These are phyloP conservation scores for Glossosoma conforme DNA, from an alignment of 1,140 invertebrate species.

Conservation along the genomic window DNA sequence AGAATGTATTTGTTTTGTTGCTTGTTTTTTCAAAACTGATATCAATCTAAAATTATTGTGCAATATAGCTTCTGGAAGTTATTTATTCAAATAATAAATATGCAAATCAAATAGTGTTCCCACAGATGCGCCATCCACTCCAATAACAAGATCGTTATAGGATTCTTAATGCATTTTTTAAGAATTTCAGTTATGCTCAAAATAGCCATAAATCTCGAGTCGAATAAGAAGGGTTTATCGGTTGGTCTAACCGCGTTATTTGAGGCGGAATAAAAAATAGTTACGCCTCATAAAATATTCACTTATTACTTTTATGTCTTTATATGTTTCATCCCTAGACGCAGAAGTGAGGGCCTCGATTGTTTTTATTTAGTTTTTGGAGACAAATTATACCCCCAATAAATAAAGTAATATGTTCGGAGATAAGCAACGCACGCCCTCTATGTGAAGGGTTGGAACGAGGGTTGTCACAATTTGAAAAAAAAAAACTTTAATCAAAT, in stretches of 20 bases:
- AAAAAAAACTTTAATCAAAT: too few species aligned
- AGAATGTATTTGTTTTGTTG: too few species aligned
- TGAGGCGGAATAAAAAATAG: background rate
- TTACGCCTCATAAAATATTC: background rate
- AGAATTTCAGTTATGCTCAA: background rate
- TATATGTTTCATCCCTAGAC: conserved; percentile 6
- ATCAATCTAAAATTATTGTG: too few species aligned
- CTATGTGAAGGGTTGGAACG: conserved; percentile 17
- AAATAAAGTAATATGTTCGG: conserved; percentile 28
- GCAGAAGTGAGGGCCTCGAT: conserved; percentile 5
- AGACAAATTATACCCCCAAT: conserved; percentile 27
- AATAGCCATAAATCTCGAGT: background rate
- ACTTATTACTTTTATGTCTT: conserved; percentile 20
- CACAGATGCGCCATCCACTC: too few species aligned
- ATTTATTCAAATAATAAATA: too few species aligned
- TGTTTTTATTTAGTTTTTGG: conserved; percentile 5
- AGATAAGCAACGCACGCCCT: conserved; percentile 21
- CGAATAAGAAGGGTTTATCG: background rate
- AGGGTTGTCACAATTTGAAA: too few species aligned
- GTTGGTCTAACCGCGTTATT: background rate
- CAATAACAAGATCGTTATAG: conserved; percentile 2
- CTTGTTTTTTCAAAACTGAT: too few species aligned
- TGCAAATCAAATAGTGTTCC: too few species aligned
- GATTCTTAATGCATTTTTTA: background rate
- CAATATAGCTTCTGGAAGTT: too few species aligned